Evolutionary conservation across 1,140 invertebrate genomes (phyloP).

Genomic region (Pomacea maculata): DNA sequence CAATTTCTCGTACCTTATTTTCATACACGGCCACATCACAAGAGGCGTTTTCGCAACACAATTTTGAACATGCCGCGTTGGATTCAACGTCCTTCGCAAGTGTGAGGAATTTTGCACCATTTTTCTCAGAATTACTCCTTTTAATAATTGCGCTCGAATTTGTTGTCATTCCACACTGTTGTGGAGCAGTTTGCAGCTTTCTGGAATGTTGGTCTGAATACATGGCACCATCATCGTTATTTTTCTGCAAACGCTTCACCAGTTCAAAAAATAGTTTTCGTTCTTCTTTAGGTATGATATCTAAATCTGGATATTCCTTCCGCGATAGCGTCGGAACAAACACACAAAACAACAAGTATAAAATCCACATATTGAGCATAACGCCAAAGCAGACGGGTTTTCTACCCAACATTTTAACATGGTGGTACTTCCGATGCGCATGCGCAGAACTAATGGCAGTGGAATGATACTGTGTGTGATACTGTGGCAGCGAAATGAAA

Average conservation of each 20-base stretch:
- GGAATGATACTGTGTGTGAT: background rate
- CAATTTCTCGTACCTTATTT: slow-evolving; percentile 38
- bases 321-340: slow-evolving; percentile 2
- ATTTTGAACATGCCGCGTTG: slow-evolving; percentile 36
- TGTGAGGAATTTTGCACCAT: slow-evolving; percentile 43
- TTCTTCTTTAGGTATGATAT: slow-evolving; percentile 13
- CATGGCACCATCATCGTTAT: background rate
- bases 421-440: slow-evolving; percentile 21
- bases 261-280: slow-evolving; percentile 17
- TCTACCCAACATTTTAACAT: slow-evolving; percentile 5
- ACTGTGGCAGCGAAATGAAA: background rate
- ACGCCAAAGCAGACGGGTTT: slow-evolving; percentile 16
- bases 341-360: slow-evolving; percentile 14
- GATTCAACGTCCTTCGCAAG: slow-evolving; percentile 25
- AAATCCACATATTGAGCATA: slow-evolving; percentile 24
- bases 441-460: slow-evolving; percentile 13
- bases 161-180: slow-evolving; percentile 21
- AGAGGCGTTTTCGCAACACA: slow-evolving; percentile 42
- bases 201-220: background rate
- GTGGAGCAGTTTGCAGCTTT: background rate
- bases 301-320: slow-evolving; percentile 9
- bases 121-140: slow-evolving; percentile 40
- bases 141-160: slow-evolving; percentile 41
- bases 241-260: slow-evolving; percentile 14
- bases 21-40: slow-evolving; percentile 54